Conservation (phyloP, 2,113 vertebrate genomes). For the Recurvirostra avosetta region DNA sequence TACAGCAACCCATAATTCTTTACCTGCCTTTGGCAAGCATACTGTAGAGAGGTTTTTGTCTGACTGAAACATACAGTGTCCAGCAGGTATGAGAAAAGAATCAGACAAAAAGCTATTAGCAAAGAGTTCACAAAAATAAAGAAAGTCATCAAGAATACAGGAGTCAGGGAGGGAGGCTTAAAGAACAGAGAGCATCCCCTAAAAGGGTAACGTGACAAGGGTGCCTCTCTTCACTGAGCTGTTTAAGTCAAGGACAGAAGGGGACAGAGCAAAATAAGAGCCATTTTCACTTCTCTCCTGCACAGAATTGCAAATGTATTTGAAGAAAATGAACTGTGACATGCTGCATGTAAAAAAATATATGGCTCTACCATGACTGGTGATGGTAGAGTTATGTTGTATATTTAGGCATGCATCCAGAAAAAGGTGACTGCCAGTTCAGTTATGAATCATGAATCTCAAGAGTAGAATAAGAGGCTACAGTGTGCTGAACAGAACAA, state of each 20-base stretch:
- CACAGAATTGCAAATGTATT: not conserved
- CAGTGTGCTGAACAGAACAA: not conserved
- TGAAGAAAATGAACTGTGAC: slow-evolving; percentile 37
- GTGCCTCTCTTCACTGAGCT: not conserved
- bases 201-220: not conserved
- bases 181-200: not conserved
- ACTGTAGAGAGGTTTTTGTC: not conserved
- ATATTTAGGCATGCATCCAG: slow-evolving; percentile 59
- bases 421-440: slow-evolving; percentile 45
- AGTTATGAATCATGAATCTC: not conserved
- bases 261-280: not conserved
- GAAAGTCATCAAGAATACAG: not conserved
- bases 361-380: slow-evolving; percentile 13
- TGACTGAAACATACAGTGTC: not conserved
- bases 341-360: not conserved
- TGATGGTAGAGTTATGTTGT: slow-evolving; percentile 27
- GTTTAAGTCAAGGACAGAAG: not conserved
- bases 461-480: slow-evolving; percentile 19
- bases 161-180: not conserved
- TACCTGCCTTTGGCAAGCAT: not conserved
- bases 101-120: not conserved
- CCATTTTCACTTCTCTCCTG: not conserved
- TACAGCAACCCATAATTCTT: not conserved
- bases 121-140: not conserved
- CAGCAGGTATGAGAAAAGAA: not conserved